Percentiles rank a stretch among this genome's conserved stretches.
Evolutionary conservation across 2,797 vertebrate species (phyloP).

Genomic region (Alosa sapidissima): DNA sequence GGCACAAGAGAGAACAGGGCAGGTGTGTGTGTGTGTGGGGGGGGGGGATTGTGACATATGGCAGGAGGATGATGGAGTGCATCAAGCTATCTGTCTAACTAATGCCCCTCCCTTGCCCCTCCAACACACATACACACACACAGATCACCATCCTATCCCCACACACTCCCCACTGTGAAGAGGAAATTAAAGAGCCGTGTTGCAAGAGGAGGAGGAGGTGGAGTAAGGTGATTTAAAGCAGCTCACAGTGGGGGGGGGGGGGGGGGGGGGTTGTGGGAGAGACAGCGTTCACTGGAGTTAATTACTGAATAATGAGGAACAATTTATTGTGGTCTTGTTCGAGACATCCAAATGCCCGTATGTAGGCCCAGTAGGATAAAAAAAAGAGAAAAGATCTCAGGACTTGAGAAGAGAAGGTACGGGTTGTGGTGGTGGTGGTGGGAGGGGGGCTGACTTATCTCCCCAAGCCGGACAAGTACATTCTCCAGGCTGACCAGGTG

Average conservation of each 20-base stretch:
- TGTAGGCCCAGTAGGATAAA: slow-evolving; percentile 54
- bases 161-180: slow-evolving; percentile 70
- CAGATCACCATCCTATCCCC: slow-evolving; percentile 43
- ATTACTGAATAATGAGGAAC: slow-evolving; percentile 88
- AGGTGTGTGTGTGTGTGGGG: slow-evolving; percentile 47
- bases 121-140: neutral
- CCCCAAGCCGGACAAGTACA: slow-evolving; percentile 9
- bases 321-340: slow-evolving; percentile 89
- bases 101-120: slow-evolving; percentile 2
- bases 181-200: slow-evolving; percentile 81
- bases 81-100: slow-evolving; percentile 60
- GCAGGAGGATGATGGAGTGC: slow-evolving; percentile 74
- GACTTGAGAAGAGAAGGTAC: neutral
- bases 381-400: neutral
- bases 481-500: slow-evolving; percentile 45
- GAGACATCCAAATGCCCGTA: slow-evolving; percentile 78
- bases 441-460: slow-evolving; percentile 8
- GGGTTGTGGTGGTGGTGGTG: neutral
- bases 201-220: slow-evolving; percentile 65
- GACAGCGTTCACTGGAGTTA: slow-evolving; percentile 77
- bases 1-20: slow-evolving; percentile 37
- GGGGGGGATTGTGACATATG: slow-evolving; percentile 58
- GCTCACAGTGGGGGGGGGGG: slow-evolving; percentile 55
- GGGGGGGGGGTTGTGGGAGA: slow-evolving; percentile 68
- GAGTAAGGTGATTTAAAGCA: slow-evolving; percentile 58